phyloP scores from a whole-genome alignment of 2,113 vertebrate genomes.

The Cololabis saira region DNA sequence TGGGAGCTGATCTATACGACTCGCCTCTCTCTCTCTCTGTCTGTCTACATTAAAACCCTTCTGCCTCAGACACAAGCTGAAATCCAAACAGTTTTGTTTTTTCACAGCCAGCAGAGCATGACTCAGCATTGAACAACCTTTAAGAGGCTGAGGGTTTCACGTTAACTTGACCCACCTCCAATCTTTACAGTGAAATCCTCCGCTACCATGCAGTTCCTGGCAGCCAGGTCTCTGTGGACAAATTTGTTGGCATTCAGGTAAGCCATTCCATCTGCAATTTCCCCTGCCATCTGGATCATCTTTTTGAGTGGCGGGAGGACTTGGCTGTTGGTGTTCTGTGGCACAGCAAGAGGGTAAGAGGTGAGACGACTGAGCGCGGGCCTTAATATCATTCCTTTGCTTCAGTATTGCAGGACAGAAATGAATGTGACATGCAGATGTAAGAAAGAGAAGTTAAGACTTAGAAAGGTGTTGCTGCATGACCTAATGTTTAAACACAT shows the following conservation, averaged over 20 bases:
- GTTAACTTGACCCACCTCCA: constrained; percentile 84
- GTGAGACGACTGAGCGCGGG: constrained; percentile 3
- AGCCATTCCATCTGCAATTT: constrained; percentile 98
- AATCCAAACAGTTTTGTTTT: constrained; percentile 51
- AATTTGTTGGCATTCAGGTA: constrained; percentile 99
- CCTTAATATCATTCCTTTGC: not conserved
- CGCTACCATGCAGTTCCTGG: constrained; percentile 98
- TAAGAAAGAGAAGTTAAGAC: no score
- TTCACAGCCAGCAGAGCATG: constrained; percentile 20
- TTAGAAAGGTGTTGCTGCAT: no score
- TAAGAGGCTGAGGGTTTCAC: constrained; percentile 11
- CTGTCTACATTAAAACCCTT: constrained; percentile 44
- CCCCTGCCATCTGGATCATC: constrained; percentile 99
- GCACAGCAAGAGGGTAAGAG: constrained; percentile 26
- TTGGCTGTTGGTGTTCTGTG: constrained; percentile 86
- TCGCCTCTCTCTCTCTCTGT: constrained; percentile 42
- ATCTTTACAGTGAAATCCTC: constrained; percentile 99
- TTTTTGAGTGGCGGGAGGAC: constrained; percentile 94
- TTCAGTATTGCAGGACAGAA: no score
- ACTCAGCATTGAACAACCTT: constrained; percentile 26
- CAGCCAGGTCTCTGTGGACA: constrained; percentile 96
- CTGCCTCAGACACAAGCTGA: constrained; percentile 36
- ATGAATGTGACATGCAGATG: no score
- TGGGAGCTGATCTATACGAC: constrained; percentile 42
- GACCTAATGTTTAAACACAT: no score